Evolutionary conservation across 1,140 invertebrate genomes (phyloP), one percentile per base, ranked within the genome.

Genomic region (Drosophila busckii): DNA sequence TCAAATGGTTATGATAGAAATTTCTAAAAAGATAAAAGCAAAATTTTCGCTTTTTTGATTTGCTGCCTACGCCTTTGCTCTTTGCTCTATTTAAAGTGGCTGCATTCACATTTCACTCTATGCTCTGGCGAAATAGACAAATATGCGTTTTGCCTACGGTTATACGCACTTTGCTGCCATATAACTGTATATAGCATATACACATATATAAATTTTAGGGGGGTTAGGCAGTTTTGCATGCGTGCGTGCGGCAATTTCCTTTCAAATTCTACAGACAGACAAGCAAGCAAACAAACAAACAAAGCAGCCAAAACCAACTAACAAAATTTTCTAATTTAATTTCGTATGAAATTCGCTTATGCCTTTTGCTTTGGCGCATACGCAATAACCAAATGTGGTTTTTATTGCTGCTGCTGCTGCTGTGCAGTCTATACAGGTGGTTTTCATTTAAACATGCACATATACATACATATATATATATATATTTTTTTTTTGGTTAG

Each of bases 291-390:
- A 31, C 5, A 41, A 15, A 29, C 29, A 37, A 19, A 9, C 13
- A 41, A 10, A 16, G n/a, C 16, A 52, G 22, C 28, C 34, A 34
- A 4, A 62, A 55, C 56, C 64, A 45, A 52, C 70, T 50, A 28
- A 41, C 64, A 26, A 73, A 76, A 75, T 76, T n/a, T 76, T 76
- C 70, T 76, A 76, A 75, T 75, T 75, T 75, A 69, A 75, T 75
- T 75, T 70, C 41, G 65, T 48, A 64, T 64, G 70, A 73, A 73
- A 73, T 76, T 60, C 70, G 58, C 64, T 53, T 41, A n/a, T 55
- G 25, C 31, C 16, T 16, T 15, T 34, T 64, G 22, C 23, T 22
- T 37, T 25, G 8, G 12, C 32, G 15, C 38, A 54, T n/a, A 35
- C 20, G 37, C 38, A 44, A 44, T 34, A 19, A 8, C 38, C 23